Percentiles rank a stretch among this genome's conserved stretches.
Conservation (phyloP, 37 sponge, comb jelly and placozoan genomes). For the Beroe forskalii region DNA sequence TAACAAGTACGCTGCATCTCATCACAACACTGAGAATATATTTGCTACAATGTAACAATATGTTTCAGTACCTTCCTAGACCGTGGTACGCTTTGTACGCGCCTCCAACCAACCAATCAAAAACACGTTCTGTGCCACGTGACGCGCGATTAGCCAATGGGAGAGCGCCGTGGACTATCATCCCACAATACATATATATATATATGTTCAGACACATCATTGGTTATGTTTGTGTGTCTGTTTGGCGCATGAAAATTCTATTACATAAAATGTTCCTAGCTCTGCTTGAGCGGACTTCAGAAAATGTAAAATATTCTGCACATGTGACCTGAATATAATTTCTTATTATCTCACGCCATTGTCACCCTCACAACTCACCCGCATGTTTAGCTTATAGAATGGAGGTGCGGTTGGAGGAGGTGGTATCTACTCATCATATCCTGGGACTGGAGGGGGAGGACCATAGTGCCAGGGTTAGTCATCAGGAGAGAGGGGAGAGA, state of each 20-base stretch:
- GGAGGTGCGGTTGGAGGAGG: too few relatives aligned
- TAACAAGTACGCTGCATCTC: constrained; percentile 26
- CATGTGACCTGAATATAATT: too few relatives aligned
- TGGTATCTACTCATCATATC: too few relatives aligned
- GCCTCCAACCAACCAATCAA: not conserved
- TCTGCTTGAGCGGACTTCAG: not conserved
- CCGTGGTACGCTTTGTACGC: constrained; percentile 15
- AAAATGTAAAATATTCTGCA: too few relatives aligned
- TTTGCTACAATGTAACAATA: constrained; percentile 39
- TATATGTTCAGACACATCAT: not conserved
- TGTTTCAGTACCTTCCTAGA: constrained; percentile 47
- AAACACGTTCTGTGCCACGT: not conserved
- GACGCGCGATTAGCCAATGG: not conserved
- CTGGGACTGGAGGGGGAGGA: too few relatives aligned
- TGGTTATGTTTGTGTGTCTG: not conserved
- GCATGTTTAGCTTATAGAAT: too few relatives aligned
- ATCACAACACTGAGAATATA: constrained; percentile 11
- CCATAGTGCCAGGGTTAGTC: too few relatives aligned
- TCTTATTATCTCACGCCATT: too few relatives aligned
- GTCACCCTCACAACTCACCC: too few relatives aligned
- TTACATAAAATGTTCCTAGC: not conserved
- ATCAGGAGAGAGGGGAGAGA: too few relatives aligned
- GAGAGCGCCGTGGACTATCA: not conserved
- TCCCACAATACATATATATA: too few relatives aligned
- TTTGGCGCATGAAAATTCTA: not conserved